A percentile compares a stretch with the other conserved stretches of the same genome.
phyloP scores from a whole-genome alignment of 2,888 invertebrate species.

The Spisula subtruncata region DNA sequence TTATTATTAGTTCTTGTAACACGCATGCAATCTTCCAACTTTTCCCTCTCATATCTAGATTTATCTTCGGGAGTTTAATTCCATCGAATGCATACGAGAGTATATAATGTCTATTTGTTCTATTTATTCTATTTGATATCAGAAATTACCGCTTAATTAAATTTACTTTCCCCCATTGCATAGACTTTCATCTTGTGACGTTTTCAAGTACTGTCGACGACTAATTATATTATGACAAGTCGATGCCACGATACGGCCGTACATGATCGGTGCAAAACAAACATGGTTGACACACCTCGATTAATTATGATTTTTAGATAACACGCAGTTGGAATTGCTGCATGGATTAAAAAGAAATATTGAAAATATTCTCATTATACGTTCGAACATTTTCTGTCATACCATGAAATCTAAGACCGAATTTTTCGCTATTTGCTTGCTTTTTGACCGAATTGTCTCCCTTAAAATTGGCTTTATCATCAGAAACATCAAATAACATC shows the following conservation, averaged over 20 bases:
- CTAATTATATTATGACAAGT: slow-evolving; percentile 68
- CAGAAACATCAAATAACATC: too few relatives aligned
- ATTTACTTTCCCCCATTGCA: slow-evolving; percentile 61
- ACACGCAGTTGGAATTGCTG: not conserved
- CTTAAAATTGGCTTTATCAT: too few relatives aligned
- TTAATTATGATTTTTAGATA: slow-evolving; percentile 52
- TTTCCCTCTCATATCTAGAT: slow-evolving; percentile 48
- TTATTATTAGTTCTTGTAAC: slow-evolving; percentile 58
- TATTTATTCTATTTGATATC: slow-evolving; percentile 66
- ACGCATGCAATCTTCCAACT: slow-evolving; percentile 61
- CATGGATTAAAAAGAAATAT: not conserved
- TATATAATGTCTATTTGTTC: slow-evolving; percentile 72
- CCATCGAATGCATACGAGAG: slow-evolving; percentile 65
- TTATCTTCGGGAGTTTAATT: slow-evolving; percentile 60
- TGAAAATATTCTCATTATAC: not conserved
- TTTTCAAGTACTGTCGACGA: slow-evolving; percentile 34
- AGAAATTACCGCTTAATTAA: slow-evolving; percentile 72
- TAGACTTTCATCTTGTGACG: slow-evolving; percentile 53
- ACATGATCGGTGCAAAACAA: not conserved
- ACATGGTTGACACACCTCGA: slow-evolving; percentile 1
- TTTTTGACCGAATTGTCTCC: too few relatives aligned
- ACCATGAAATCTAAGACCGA: too few relatives aligned
- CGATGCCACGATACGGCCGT: not conserved
- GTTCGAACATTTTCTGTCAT: not conserved
- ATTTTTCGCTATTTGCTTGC: too few relatives aligned